Percentiles rank a stretch among this genome's conserved stretches.
These are phyloP conservation scores for Megaustenia siamemsis DNA, from an alignment of 2,888 invertebrate genomes.

Conservation along the genomic window DNA sequence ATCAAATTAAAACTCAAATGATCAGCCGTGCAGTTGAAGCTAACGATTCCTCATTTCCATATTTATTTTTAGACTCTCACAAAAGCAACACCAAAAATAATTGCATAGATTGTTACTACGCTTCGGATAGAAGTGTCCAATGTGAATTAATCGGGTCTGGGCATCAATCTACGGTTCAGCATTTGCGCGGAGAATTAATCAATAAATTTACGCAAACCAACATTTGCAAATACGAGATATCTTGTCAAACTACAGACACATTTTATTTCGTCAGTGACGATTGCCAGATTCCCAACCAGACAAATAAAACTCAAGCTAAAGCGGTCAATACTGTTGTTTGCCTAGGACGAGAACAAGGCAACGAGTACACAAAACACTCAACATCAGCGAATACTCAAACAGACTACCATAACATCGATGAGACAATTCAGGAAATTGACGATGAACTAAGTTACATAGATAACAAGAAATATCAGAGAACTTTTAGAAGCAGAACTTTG, in stretches of 20 bases:
- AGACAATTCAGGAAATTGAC: slow-evolving; percentile 45
- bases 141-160: slow-evolving; percentile 1
- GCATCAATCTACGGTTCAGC: background rate
- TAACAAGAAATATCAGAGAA: background rate
- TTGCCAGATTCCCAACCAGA: background rate
- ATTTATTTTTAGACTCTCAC: background rate
- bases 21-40: slow-evolving; percentile 45
- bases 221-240: slow-evolving; percentile 10
- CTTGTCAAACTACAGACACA: slow-evolving; percentile 41
- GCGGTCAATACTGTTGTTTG: slow-evolving; percentile 42
- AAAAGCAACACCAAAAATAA: background rate
- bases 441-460: slow-evolving; percentile 37
- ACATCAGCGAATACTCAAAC: background rate
- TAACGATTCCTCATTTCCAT: background rate
- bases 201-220: slow-evolving; percentile 39
- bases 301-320: background rate
- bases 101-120: slow-evolving; percentile 35
- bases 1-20: background rate
- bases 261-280: background rate
- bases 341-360: slow-evolving; percentile 36
- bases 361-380: background rate
- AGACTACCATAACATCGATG: slow-evolving; percentile 31
- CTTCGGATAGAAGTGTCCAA: slow-evolving; percentile 29
- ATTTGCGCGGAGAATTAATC: background rate
- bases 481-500: background rate